Evolutionary conservation across 2,888 invertebrate genomes (phyloP).

Genomic region (Apocheima hispidaria): DNA sequence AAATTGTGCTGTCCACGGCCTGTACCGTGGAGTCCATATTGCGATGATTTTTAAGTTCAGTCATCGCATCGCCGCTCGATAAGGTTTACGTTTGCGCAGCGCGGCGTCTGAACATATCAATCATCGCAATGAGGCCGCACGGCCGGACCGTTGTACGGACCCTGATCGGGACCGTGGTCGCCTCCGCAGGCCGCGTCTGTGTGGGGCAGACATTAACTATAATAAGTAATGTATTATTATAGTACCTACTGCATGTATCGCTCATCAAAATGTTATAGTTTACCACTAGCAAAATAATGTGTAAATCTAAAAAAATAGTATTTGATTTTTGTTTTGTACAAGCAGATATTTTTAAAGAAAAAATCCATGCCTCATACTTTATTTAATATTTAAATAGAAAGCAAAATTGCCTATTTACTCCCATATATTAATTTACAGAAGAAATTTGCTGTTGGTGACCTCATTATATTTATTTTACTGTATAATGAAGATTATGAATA

Average conservation of each 20-base stretch:
- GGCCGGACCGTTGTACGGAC: no score
- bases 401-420: conserved; percentile 70
- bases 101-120: no score
- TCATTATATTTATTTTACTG: background rate
- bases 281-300: conserved; percentile 63
- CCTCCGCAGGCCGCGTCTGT: no score
- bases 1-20: no score
- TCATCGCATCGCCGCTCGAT: no score
- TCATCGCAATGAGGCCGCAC: no score
- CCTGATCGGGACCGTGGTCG: no score
- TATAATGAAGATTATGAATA: background rate
- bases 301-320: conserved; percentile 69
- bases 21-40: no score
- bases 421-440: conserved; percentile 53
- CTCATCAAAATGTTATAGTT: conserved; percentile 26
- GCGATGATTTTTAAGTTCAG: no score
- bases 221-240: conserved; percentile 3
- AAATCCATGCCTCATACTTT: conserved; percentile 74
- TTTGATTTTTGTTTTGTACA: conserved; percentile 35
- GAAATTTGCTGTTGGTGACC: conserved; percentile 54
- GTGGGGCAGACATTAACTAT: background rate
- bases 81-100: no score
- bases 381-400: conserved; percentile 61
- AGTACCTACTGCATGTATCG: conserved; percentile 47
- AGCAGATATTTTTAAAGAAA: conserved; percentile 41